phyloP scores from a whole-genome alignment of 64 coral and sea anemone species.

The Stichodactyla helianthus region DNA sequence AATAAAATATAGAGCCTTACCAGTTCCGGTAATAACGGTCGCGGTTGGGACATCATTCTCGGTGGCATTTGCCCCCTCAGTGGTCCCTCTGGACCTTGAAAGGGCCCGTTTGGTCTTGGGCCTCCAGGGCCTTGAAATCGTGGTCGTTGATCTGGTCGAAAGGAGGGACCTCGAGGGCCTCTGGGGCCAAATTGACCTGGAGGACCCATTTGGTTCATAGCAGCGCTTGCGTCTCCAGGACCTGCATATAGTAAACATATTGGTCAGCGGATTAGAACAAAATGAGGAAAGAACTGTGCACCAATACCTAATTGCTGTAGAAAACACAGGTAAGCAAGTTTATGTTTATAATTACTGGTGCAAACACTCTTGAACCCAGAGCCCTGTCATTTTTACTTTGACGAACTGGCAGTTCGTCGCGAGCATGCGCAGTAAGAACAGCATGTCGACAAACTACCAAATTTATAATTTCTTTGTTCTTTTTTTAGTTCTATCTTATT shows the following conservation, averaged over 20 bases:
- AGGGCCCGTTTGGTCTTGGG: constrained; percentile 27
- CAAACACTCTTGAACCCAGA: no score
- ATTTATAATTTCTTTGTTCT: no score
- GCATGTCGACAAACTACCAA: no score
- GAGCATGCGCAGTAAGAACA: no score
- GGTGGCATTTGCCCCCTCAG: constrained; percentile 62
- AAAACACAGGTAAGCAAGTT: no score
- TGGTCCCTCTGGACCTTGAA: constrained; percentile 66
- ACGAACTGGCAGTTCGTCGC: no score
- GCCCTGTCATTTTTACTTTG: no score
- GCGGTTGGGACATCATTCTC: constrained; percentile 64
- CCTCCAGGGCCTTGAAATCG: constrained; percentile 86
- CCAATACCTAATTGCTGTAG: background rate
- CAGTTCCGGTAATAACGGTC: constrained; percentile 83
- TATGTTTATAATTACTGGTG: no score
- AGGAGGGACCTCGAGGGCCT: constrained; percentile 48
- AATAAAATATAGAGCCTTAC: constrained; percentile 26
- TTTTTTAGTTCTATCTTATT: no score
- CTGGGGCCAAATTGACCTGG: constrained; percentile 57
- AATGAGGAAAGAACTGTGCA: background rate
- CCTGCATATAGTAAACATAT: constrained; percentile 26
- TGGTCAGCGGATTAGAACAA: background rate
- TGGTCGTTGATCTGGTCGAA: constrained; percentile 55
- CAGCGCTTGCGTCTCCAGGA: constrained; percentile 34
- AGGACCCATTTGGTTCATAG: constrained; percentile 41